Evolutionary conservation across 2,797 vertebrate genomes (phyloP), one percentile per base, ranked within the genome.

Genomic region (Sternotherus odoratus): DNA sequence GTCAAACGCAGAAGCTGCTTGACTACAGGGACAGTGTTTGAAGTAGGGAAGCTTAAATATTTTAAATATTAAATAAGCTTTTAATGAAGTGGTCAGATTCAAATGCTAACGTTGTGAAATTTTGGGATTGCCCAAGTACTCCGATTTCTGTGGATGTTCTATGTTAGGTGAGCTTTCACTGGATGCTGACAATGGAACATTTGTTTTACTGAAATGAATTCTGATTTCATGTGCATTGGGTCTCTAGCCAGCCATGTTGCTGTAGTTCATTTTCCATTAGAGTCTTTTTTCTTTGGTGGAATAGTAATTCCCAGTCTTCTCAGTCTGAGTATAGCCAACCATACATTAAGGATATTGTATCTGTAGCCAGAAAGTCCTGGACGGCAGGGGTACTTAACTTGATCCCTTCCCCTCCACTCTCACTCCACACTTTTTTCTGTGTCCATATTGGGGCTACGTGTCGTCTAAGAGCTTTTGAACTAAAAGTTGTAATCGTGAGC

Each of bases 181-280:
- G 87, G 82, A 50, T 88, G 66, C 81, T 91, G 94, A 95, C 88
- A 85, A 30, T 88, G 91, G 63, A 66, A 96, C 89, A 54, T 81
- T 24, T 80, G 81, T 93, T 93, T 74, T 51, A 90, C 66, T 46
- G 79, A 93, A 93, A 54, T 1, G 1, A 60, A 12, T 91, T 79
- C 23, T 87, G 72, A 95, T 57, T 93, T 96, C 95, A 94, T 94
- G 95, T 96, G 83, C 87, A 79, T 92, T 86, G 90, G 54, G 30
- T 87, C 60, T 77, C 43, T 87, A 60, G 80, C 23, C n/a, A 53
- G 5, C 15, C 72, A 66, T 57, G 63, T 77, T 87, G 53, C 77
- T 2, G 1, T 82, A 33, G 0, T 0, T 72, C 30, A 24, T 8
- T 60, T 6, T 60, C 79, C 12, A 9, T 79, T 30, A 33, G 56